phyloP scores from a whole-genome alignment of 2,888 invertebrate genomes.

The Athetis lepigone region DNA sequence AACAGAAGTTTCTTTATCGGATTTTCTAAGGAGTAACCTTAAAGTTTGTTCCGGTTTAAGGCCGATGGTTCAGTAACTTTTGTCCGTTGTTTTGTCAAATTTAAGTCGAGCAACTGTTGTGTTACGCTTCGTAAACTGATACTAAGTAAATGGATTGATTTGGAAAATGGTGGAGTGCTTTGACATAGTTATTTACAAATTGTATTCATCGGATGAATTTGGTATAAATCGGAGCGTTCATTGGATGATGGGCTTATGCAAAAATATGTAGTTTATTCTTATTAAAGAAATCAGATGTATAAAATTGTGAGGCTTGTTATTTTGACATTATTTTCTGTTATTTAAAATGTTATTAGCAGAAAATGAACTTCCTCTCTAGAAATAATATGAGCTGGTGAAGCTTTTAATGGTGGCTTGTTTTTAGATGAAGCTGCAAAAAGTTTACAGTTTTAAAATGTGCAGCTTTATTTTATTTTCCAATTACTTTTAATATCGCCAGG shows the following conservation, averaged over 20 bases:
- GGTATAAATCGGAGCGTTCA: not conserved
- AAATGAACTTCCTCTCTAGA: conserved; percentile 1
- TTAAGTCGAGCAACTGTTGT: conserved; percentile 48
- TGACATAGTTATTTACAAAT: conserved; percentile 1
- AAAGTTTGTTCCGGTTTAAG: conserved; percentile 59
- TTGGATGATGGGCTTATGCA: not conserved
- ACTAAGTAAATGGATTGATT: conserved; percentile 51
- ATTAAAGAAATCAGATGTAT: not conserved
- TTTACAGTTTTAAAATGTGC: conserved; percentile 15
- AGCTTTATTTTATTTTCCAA: conserved; percentile 26
- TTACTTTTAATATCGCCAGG: conserved; percentile 1
- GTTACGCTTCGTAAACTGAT: conserved; percentile 25
- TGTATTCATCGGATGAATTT: not conserved
- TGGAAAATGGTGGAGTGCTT: conserved; percentile 3
- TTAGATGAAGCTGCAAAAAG: conserved; percentile 25
- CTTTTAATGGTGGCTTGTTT: conserved; percentile 30
- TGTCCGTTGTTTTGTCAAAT: conserved; percentile 58
- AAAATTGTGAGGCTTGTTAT: no score
- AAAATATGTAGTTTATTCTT: not conserved
- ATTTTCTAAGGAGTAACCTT: conserved; percentile 60
- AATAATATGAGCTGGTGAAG: conserved; percentile 24
- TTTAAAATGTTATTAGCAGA: not conserved
- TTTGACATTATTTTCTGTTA: not conserved
- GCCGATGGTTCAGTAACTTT: conserved; percentile 59
- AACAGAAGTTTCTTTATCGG: conserved; percentile 61